Base-by-base conservation (phyloP, 2,113 vertebrate species). In the Grallaria varia region DNA sequence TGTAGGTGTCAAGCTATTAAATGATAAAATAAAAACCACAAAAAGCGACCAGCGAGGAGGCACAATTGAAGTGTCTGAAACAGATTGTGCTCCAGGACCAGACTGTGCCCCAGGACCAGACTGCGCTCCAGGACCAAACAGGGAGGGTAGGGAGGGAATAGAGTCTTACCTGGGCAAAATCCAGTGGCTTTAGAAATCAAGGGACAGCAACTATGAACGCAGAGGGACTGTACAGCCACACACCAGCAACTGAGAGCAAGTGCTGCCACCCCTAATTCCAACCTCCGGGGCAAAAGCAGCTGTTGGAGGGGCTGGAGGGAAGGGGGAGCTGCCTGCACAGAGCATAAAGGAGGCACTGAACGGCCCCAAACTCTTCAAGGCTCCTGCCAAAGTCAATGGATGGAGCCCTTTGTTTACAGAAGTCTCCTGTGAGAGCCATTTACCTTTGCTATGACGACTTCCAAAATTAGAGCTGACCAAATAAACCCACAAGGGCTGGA, bases 381-480 rank as follows among this genome's bases (percentile, higher is more conserved):
- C 72, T 87, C 79, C 56, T 95, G 95, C 92, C 95, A 97, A 96
- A 96, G 86, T 90, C 93, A 97, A 97, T 83, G 76, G 24, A 89
- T 89, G 40, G 8, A 88, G 83, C 39, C 87, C 75, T 96, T 96
- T 94, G 95, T 95, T 96, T 95, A 96, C 92, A 96, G 92, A 72
- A 92, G 76, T 94, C 89, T 94, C 78, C 86, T 91, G 78, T 94
- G 68, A 69, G 88, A 97, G 93, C 80, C 75, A 88, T 96, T 95
- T 96, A 96, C 92, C 89, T 92, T 82, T 67, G 92, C 82, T 79
- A 69, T 92, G 96, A 97, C 62, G 93, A 91, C 87, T 96, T 95
- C 95, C 92, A 97, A 95, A 97, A 94, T 94, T 93, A 96, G 92
- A 75, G 52, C 83, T 96, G 94, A 92, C 35, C 88, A 96, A 96